Conservation (phyloP, 2,113 vertebrate genomes). For the Hippocampus guttulatus region DNA sequence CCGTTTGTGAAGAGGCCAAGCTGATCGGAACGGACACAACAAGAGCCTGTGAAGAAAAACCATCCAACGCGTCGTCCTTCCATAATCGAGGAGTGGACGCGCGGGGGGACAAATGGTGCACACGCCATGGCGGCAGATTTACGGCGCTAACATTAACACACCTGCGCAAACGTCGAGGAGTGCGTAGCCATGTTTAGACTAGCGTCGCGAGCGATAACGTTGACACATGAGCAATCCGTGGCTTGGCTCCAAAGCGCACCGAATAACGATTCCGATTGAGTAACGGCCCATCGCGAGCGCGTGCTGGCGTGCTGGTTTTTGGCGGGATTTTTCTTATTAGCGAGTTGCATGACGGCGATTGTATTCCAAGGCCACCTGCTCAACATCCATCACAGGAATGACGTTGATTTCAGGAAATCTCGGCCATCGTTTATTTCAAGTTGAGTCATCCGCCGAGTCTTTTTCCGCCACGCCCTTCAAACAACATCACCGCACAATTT, state of each 20-base stretch:
- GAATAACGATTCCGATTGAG: background rate
- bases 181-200: conserved; percentile 58
- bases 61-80: background rate
- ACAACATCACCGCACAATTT: background rate
- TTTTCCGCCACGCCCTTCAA: background rate
- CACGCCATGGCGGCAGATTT: conserved; percentile 42
- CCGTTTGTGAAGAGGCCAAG: too few species aligned
- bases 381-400: background rate
- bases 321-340: background rate
- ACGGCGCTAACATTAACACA: conserved; percentile 61
- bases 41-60: background rate
- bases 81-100: background rate
- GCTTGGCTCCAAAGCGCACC: conserved; percentile 10
- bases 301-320: background rate
- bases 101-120: conserved; percentile 21
- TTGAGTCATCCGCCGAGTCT: background rate
- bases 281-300: background rate
- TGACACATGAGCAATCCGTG: conserved; percentile 31
- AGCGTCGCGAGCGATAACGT: conserved; percentile 45
- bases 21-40: background rate
- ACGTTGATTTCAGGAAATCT: background rate
- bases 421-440: background rate
- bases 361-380: background rate
- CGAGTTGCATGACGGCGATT: background rate
- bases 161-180: conserved; percentile 50